Evolutionary conservation across 2,797 vertebrate species (phyloP), one percentile per base, ranked within the genome.

Genomic region (Spea hammondii): DNA sequence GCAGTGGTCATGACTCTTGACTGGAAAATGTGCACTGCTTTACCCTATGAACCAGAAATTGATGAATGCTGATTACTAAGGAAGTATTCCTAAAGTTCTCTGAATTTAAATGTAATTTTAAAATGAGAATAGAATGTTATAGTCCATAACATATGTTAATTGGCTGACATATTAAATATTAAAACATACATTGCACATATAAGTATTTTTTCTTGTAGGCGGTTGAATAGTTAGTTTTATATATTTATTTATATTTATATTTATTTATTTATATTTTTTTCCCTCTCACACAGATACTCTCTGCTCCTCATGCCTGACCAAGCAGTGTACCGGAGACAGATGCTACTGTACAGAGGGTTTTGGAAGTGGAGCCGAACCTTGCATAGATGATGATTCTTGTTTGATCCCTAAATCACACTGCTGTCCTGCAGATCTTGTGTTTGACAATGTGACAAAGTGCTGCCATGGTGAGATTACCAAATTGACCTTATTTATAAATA

Each of bases 391-490:
- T 65, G 49, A 71, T n/a, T 12, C 44, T 4, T 77, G 76, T 51
- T 57, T 77, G 51, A 55, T 65, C n/a, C 76, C 57, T 10, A 60
- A 46, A 14, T 70, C 57, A 5, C 12, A 6, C 6, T 77, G 76
- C 32, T 77, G 68, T 12, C 57, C 59, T 59, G 13, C 49, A 44
- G 47, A 48, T 32, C 76, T 77, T 44, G 62, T 7, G 5, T 77
- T 77, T 65, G 54, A 77, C 14, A 77, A 71, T 71, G 32, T 8
- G 4, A 71, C 68, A 8, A 77, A 77, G 11, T 77, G 76, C 17
- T 77, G 76, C 45, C 3, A 77, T 64, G 68, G 76, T 77, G 50
- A 77, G 76, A 55, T 57, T 5, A 32, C 32, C 32, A 32, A 32
- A 32, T 32, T 32, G 32, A 32, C 32, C 32, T 32, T 32, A 32